Percentiles rank a stretch among this genome's conserved stretches.
These are phyloP conservation scores for Ctenicera cuprea DNA, from an alignment of 2,888 invertebrate species.

Conservation along the genomic window DNA sequence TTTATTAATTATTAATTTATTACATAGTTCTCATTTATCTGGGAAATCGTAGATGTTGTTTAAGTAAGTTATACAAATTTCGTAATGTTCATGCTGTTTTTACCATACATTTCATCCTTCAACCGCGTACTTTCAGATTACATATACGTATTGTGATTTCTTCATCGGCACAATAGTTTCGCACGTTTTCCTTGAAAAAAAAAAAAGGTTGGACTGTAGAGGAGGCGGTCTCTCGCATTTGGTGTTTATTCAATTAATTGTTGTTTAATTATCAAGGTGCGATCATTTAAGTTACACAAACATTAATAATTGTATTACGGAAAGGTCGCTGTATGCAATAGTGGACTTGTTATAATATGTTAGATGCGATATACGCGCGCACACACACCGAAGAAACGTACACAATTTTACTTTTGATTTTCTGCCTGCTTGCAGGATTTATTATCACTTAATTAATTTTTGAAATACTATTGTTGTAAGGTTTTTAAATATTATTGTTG, in stretches of 20 bases:
- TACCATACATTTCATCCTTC: conserved; percentile 23
- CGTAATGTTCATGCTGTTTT: conserved; percentile 10
- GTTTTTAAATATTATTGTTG: conserved; percentile 21
- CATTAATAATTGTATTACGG: not conserved
- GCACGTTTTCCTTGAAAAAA: conserved; percentile 30
- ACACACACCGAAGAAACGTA: too few relatives aligned
- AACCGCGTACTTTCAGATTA: conserved; percentile 22
- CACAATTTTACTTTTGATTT: too few relatives aligned
- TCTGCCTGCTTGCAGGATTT: not conserved
- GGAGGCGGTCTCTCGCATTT: conserved; percentile 8
- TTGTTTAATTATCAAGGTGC: conserved; percentile 13
- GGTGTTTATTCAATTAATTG: conserved; percentile 19
- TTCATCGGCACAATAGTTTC: conserved; percentile 26
- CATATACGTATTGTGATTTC: conserved; percentile 23
- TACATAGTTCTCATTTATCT: too few relatives aligned
- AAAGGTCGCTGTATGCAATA: too few relatives aligned
- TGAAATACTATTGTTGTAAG: conserved; percentile 8
- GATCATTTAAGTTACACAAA: conserved; percentile 7
- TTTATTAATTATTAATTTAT: too few relatives aligned
- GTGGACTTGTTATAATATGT: too few relatives aligned
- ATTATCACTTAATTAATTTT: conserved; percentile 23
- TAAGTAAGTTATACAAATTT: not conserved
- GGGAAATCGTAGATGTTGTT: not conserved
- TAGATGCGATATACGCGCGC: too few relatives aligned
- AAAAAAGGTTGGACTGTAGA: conserved; percentile 11